A percentile compares a stretch with the other conserved stretches of the same genome.
phyloP scores from a whole-genome alignment of 2,888 invertebrate species.

The Liposcelis brunnea region DNA sequence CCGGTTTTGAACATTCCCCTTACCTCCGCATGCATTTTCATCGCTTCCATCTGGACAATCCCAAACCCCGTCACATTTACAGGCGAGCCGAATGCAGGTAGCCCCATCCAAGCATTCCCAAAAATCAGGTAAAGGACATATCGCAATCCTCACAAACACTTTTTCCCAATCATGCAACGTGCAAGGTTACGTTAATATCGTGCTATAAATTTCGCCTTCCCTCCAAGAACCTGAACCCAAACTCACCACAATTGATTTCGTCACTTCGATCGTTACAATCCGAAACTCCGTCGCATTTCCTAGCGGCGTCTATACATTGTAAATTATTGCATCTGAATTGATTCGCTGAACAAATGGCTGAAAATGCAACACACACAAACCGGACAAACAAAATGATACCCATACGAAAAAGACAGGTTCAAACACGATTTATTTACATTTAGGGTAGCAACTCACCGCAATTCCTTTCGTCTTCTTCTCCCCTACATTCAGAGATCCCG shows the following conservation, averaged over 20 bases:
- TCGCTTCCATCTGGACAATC: constrained; percentile 43
- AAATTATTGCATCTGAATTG: constrained; percentile 22
- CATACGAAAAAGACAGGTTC: constrained; percentile 6
- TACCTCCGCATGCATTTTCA: constrained; percentile 36
- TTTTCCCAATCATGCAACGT: no score
- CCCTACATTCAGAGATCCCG: constrained; percentile 31
- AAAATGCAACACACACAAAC: constrained; percentile 3
- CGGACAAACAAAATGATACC: constrained; percentile 6
- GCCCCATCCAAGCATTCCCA: no score
- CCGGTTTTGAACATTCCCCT: no score
- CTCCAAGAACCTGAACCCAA: no score
- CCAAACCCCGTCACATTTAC: constrained; percentile 38
- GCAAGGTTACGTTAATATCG: no score
- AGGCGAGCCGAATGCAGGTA: constrained; percentile 32
- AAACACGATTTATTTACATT: constrained; percentile 9
- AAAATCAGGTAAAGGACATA: no score
- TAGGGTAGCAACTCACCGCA: constrained; percentile 26
- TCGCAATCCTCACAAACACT: no score
- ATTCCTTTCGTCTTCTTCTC: constrained; percentile 38
- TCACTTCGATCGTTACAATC: constrained; percentile 20
- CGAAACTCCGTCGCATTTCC: constrained; percentile 21
- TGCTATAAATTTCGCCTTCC: no score
- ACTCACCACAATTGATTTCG: constrained; percentile 28
- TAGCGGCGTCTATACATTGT: constrained; percentile 19
- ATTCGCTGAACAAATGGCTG: constrained; percentile 16